phyloP scores from a whole-genome alignment of 1,140 invertebrate genomes.

The Panagrolaimus sp. region DNA sequence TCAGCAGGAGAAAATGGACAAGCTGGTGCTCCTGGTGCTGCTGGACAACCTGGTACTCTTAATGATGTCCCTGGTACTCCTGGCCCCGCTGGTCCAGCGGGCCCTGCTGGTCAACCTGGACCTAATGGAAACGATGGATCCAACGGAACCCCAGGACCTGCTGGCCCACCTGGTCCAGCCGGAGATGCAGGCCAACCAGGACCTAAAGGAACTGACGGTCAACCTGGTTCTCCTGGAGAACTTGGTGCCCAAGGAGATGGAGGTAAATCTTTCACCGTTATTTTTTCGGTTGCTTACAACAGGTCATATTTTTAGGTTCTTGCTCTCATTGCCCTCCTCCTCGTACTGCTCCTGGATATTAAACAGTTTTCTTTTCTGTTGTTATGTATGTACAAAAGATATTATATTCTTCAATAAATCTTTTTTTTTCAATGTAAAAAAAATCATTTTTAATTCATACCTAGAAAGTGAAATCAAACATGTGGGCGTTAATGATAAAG shows the following conservation, averaged over 20 bases:
- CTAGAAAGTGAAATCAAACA: too few relatives aligned
- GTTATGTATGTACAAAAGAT: too few relatives aligned
- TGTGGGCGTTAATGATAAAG: too few relatives aligned
- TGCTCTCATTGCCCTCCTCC: constrained; percentile 14
- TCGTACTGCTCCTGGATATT: constrained; percentile 17
- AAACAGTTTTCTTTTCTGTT: not conserved
- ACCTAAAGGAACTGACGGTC: not conserved
- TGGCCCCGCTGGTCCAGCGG: constrained; percentile 6
- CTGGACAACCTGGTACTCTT: not conserved
- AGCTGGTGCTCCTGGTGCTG: constrained; percentile 15
- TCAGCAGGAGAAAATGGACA: constrained; percentile 5
- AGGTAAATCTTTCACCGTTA: not conserved
- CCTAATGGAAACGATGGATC: not conserved
- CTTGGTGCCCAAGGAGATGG: not conserved
- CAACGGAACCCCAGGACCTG: constrained; percentile 14
- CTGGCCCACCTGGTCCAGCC: not conserved
- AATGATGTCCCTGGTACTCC: not conserved
- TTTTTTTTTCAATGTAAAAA: too few relatives aligned
- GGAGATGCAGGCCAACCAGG: constrained; percentile 1
- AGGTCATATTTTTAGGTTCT: not conserved
- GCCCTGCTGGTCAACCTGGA: not conserved
- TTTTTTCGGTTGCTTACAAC: not conserved
- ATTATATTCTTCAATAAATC: too few relatives aligned
- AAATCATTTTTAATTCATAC: too few relatives aligned
- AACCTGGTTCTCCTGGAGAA: not conserved